Evolutionary conservation across 2,888 invertebrate species (phyloP), one percentile per base, ranked within the genome.

Genomic region (Chrysolina americana): DNA sequence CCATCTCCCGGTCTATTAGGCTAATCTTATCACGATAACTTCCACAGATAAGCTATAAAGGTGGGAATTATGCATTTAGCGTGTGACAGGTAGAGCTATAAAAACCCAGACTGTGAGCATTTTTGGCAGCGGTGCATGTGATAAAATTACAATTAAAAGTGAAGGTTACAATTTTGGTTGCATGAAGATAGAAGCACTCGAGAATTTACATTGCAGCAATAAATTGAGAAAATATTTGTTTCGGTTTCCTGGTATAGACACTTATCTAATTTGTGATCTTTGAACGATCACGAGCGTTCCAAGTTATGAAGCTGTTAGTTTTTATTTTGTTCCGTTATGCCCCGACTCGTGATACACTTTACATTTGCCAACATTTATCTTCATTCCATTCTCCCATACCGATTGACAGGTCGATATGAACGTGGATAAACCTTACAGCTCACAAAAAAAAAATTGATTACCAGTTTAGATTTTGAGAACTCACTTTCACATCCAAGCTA

Each of bases 241-340:
- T 47, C 17, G 28, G 59, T 36, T 59, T 59, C 36, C 36, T 59
- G 59, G 36, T 59, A 59, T 59, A 59, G 28, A 36, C 13, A 28
- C 17, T 36, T 9, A 36, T 59, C 23, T n/a, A 59, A 59, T 28
- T n/a, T 59, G 36, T 28, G 59, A 59, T 59, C 59, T 36, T 28
- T 5, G 59, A 59, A 53, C 10, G 59, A 59, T 36, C 59, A 59
- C 59, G 36, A 59, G 36, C 28, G 59, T 59, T 59, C 59, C 36
- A n/a, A 59, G 59, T 59, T 59, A 59, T 59, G 28, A 36, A 59
- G 59, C 59, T 59, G 59, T 59, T 36, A 28, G 59, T 59, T 59
- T 59, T 59, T 59, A 36, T 59, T 59, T 59, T 28, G 59, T 59
- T 59, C 59, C 59, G 59, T 36, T 59, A 59, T 59, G 28, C 59